Base-by-base conservation (phyloP, 2,797 vertebrate species). In the Chaenodraco wilsoni region DNA sequence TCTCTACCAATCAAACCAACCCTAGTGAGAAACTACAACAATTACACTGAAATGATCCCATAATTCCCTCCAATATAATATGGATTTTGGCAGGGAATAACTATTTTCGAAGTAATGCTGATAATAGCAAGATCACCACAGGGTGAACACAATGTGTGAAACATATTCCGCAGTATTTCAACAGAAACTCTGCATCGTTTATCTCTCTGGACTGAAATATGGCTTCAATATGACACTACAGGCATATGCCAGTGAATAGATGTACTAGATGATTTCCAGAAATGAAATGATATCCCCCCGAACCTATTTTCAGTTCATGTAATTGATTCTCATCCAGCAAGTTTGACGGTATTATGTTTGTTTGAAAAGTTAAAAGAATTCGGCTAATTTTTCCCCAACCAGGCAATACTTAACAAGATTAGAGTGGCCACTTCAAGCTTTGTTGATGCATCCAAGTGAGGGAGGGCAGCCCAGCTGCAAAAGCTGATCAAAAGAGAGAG, bases 291-390 rank as follows among this genome's bases (percentile, higher is more conserved):
- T 80, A 61, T 11, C 43, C 64, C 62, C 50, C 69, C 43, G 9
- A 86, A 87, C 74, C 83, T 88, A 92, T 91, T 91, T 91, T 88
- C 85, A 90, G 87, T 84, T 84, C 85, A 66, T 87, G 84, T 78
- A 87, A 93, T 92, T 92, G 89, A 93, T 91, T 93, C 87, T 76
- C 84, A 91, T 92, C 91, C 88, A 94, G 88, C 80, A 89, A 92
- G 85, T 91, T 92, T 84, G 83, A 91, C 87, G 87, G 85, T 74
- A 92, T 94, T 92, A 91, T 93, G 91, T 93, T 94, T 92, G 91
- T 94, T 95, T 94, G 89, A 93, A 94, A 94, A 93, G 89, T 92
- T 92, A 90, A 93, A 93, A 93, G 88, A 93, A 93, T 93, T 84
- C 84, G n/a, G 75, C 89, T 91, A 91, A 91, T 94, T 92, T 93